A percentile compares a stretch with the other conserved stretches of the same genome.
Evolutionary conservation across 2,888 invertebrate species (phyloP).

Genomic region (Syritta pipiens): DNA sequence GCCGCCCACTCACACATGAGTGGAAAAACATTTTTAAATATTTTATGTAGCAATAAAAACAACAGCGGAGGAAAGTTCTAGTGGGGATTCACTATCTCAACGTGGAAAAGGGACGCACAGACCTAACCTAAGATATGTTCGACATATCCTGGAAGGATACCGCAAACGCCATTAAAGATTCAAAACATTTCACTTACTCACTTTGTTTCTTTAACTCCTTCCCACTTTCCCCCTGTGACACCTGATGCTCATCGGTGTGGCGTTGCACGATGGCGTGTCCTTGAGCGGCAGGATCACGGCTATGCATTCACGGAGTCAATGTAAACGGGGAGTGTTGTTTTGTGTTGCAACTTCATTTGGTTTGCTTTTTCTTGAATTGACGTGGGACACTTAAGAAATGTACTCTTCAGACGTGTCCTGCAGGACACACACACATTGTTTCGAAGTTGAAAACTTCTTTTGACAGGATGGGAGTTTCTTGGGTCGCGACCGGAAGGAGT

Average conservation of each 20-base stretch:
- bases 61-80: not conserved
- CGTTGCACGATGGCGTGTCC: not conserved
- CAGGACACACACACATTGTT: not conserved
- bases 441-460: not conserved
- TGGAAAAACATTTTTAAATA: constrained; percentile 16
- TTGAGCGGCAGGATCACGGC: constrained; percentile 41
- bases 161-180: constrained; percentile 48
- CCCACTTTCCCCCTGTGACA: constrained; percentile 9
- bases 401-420: not conserved
- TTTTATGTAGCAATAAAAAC: not conserved
- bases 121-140: not conserved
- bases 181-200: constrained; percentile 53
- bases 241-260: constrained; percentile 33
- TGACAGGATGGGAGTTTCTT: not conserved
- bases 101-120: not conserved
- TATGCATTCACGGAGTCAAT: not conserved
- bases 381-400: not conserved
- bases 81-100: not conserved
- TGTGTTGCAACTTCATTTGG: not conserved
- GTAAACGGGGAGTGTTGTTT: no score
- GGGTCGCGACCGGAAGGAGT: not conserved
- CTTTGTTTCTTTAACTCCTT: constrained; percentile 19
- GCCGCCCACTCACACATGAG: not conserved
- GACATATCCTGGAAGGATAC: not conserved
- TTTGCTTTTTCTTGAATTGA: no score